Evolutionary conservation across 2,797 vertebrate species (phyloP).

Genomic region (Carapus acus): DNA sequence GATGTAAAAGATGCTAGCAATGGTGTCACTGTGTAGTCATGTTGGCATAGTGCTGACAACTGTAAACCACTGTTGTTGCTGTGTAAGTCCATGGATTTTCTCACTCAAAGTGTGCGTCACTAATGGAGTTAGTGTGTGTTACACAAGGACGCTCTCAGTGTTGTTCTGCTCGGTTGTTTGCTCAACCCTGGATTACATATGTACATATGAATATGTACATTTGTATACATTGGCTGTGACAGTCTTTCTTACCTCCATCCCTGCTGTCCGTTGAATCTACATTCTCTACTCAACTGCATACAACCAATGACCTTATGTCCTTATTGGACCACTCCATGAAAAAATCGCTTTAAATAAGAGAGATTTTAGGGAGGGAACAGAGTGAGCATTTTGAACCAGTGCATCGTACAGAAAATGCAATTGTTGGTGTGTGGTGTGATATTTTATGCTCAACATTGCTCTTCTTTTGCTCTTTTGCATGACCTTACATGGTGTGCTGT

Average conservation of each 20-base stretch:
- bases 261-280: conserved; percentile 51
- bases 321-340: conserved; percentile 62
- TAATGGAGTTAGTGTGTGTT: no score
- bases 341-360: conserved; percentile 37
- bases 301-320: conserved; percentile 58
- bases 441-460: no score
- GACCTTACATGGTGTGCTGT: conserved; percentile 21
- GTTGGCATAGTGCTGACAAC: conserved; percentile 32
- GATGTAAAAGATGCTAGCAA: conserved; percentile 16
- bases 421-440: no score
- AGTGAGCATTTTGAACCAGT: conserved; percentile 1
- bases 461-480: no score
- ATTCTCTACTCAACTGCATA: conserved; percentile 58
- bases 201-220: conserved; percentile 24
- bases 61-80: conserved; percentile 24
- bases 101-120: conserved; percentile 31
- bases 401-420: background rate
- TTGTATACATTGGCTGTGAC: conserved; percentile 37
- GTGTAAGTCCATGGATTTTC: conserved; percentile 42
- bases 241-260: conserved; percentile 50
- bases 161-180: conserved; percentile 72
- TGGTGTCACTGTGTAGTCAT: conserved; percentile 29
- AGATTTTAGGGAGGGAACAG: conserved; percentile 10
- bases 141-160: conserved; percentile 64
- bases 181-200: conserved; percentile 45